These are phyloP conservation scores for Dryococelus australis DNA, from an alignment of 2,888 invertebrate species.

Conservation along the genomic window DNA sequence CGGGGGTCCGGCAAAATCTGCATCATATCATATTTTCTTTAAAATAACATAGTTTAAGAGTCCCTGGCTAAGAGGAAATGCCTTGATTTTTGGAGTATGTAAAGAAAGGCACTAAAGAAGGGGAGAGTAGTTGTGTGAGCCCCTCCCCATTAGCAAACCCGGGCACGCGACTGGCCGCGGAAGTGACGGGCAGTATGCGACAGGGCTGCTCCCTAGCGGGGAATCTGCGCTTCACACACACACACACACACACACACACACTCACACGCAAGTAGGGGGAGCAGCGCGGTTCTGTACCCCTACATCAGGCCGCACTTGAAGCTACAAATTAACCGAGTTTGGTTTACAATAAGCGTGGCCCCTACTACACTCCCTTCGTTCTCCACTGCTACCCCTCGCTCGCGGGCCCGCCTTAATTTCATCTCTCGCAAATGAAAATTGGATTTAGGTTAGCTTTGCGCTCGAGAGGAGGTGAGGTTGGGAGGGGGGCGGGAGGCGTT, in stretches of 20 bases:
- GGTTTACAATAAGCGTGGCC: constrained; percentile 63
- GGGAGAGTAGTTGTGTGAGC: neutral
- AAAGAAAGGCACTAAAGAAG: neutral
- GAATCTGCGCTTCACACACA: neutral
- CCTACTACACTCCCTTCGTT: too few species aligned
- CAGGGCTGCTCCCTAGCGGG: neutral
- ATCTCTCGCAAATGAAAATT: constrained; percentile 57
- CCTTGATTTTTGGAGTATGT: neutral
- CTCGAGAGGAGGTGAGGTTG: constrained; percentile 35
- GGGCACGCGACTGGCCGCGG: neutral
- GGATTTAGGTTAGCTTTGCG: constrained; percentile 55
- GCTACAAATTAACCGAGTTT: constrained; percentile 60
- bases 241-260: too few species aligned
- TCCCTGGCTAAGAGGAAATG: too few species aligned
- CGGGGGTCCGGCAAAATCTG: too few species aligned
- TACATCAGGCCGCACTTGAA: constrained; percentile 31
- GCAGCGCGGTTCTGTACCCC: constrained; percentile 36
- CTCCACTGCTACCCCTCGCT: too few species aligned
- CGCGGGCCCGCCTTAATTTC: constrained; percentile 52
- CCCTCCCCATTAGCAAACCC: neutral
- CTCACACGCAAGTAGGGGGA: neutral
- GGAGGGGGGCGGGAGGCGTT: constrained; percentile 28
- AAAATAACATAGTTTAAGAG: too few species aligned
- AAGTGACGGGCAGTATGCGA: neutral
- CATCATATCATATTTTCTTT: too few species aligned